Base-by-base conservation (phyloP, 2,797 vertebrate genomes). In the Chloroceryle amazona region DNA sequence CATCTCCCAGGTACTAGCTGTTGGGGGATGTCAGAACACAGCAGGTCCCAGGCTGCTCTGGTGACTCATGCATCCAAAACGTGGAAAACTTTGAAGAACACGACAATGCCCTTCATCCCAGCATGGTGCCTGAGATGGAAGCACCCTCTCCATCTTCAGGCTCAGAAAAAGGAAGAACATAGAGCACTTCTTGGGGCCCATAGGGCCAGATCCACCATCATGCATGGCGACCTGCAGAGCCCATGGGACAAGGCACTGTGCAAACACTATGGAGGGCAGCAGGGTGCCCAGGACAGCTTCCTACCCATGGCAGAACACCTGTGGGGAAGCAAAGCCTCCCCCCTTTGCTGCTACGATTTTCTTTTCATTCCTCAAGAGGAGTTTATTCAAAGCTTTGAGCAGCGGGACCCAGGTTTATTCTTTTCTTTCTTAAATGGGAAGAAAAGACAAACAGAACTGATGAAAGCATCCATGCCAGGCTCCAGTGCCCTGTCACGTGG, bases 371-470 rank as follows among this genome's bases (percentile, higher is more conserved):
- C 13, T 83, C 23, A 20, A 66, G 86, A 94, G 79, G 83, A 96
- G 83, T 86, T 94, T 89, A 96, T 96, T 95, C 96, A 95, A 94
- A 97, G 96, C 86, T 93, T 7, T 9, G 72, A 95, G 94, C 89
- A 95, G 91, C 93, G 78, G 86, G 90, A 87, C 44, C 80, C 29
- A 75, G 81, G 81, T 92, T 83, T 80, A 89, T 73, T 96, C 78
- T 73, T 72, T 62, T 89, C 86, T 95, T 94, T 74, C 92, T 94
- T 93, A 93, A 96, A 65, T 13, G 25, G 66, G 85, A 92, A 95
- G 87, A 96, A 96, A 96, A 93, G 84, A 91, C 11, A 58, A 93
- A 95, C 87, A 71, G 94, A 96, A 96, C 93, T 93, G 89, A 93
- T 86, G 68, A 55, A 90, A 96, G 93, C 86, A 6, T 93, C 93